Base-by-base conservation (phyloP, 2,113 vertebrate genomes). In the Colaptes auratus region DNA sequence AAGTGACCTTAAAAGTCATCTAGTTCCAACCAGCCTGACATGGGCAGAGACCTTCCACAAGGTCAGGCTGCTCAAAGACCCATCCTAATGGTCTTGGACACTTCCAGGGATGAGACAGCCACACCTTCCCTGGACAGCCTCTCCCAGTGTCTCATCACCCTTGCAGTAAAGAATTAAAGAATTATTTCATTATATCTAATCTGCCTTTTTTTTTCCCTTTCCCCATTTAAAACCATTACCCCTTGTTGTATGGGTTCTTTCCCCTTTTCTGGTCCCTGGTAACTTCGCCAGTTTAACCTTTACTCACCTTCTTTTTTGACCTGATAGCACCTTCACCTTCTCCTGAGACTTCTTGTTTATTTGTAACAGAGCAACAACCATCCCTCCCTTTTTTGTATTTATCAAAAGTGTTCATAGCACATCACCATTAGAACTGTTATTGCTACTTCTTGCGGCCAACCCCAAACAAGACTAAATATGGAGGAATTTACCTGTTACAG, bases 201-300 rank as follows among this genome's bases (percentile, higher is more conserved):
- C 48, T 50, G 48, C 21, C 48, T 21, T 52, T 24, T 24, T 52
- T 50, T 50, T 46, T n/a, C n/a, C n/a, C 9, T 39, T 11, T 11
- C 20, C 24, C 6, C 44, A 66, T 76, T 83, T 76, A 12, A 67
- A 65, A 16, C 28, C 10, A 1, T 86, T 69, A 33, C 21, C 44
- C 44, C 15, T 24, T 15, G 15, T 33, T 6, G 30, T n/a, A 12
- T 0, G 0, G 4, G 4, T 52, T 88, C 12, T 78, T 70, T 77
- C 27, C 33, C 9, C 10, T 61, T 88, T 91, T 56, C 15, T 28
- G 65, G 19, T 70, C 33, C 44, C 15, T 35, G 15, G 31, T 28
- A 79, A 52, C 33, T 78, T 86, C 20, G 39, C 2, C 7, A 74
- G 24, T 67, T 86, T 76, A 39, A 44, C 18, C 2, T 86, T 56